Conservation (phyloP, 2,113 vertebrate genomes). For the Callocephalon fimbriatum region DNA sequence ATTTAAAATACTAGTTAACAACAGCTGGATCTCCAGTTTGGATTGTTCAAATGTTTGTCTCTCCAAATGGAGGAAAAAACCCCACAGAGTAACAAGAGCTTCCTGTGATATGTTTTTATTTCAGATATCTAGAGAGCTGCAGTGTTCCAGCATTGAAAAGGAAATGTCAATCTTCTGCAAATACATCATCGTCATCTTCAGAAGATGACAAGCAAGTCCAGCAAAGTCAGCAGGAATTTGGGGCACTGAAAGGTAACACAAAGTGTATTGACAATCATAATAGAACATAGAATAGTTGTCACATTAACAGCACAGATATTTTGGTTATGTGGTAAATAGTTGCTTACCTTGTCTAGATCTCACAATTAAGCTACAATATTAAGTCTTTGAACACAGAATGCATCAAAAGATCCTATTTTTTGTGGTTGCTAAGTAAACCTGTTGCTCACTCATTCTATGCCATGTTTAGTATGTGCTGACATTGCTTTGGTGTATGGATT, state of each 20-base stretch:
- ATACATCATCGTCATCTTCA: constrained; percentile 80
- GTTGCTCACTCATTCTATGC: not conserved
- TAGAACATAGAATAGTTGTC: not conserved
- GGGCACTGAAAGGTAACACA: constrained; percentile 71
- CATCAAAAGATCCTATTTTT: not conserved
- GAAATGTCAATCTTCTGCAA: constrained; percentile 81
- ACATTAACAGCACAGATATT: not conserved
- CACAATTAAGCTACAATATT: not conserved
- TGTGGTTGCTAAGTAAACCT: not conserved
- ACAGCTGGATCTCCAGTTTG: not conserved
- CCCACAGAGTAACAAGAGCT: not conserved
- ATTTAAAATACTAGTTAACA: constrained; percentile 1
- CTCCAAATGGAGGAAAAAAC: not conserved
- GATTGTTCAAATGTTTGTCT: not conserved
- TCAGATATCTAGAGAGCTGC: constrained; percentile 88
- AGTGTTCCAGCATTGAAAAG: constrained; percentile 84
- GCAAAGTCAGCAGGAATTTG: constrained; percentile 20
- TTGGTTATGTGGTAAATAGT: not conserved
- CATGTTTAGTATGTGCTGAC: not conserved
- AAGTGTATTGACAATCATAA: not conserved
- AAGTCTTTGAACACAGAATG: not conserved
- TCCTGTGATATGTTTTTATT: not conserved
- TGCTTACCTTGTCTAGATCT: not conserved
- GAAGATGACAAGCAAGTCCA: constrained; percentile 82
- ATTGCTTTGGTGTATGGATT: not conserved